These are phyloP conservation scores for Athene noctua DNA, from an alignment of 2,113 vertebrate species.

Conservation along the genomic window DNA sequence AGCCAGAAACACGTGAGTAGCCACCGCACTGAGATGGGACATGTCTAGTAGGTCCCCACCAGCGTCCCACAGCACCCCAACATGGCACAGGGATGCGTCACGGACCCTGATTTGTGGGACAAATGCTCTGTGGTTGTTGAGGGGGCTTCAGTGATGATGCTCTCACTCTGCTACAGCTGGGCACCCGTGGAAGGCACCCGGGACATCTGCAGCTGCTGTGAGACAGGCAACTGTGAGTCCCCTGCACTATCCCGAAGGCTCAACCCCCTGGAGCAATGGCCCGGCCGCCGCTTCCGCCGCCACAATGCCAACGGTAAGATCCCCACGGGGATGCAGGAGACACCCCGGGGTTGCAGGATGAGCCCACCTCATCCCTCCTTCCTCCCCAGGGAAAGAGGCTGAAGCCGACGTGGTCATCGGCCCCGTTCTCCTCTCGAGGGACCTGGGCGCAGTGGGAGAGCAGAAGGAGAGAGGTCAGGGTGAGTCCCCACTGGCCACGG, in stretches of 20 bases:
- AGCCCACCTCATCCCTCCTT: accelerated
- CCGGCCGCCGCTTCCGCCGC: not conserved
- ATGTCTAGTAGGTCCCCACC: not conserved
- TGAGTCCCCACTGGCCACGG: accelerated
- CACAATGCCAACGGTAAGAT: not conserved
- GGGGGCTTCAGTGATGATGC: accelerated
- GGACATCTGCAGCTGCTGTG: conserved; percentile 54
- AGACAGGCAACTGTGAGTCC: not conserved
- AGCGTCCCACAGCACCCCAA: accelerated
- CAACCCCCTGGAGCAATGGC: not conserved
- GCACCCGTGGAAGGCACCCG: conserved; percentile 16
- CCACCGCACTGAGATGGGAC: accelerated
- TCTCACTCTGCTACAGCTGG: not conserved
- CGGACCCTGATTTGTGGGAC: accelerated
- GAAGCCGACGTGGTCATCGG: conserved; percentile 24
- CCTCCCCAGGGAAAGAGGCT: not conserved
- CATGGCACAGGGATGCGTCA: accelerated
- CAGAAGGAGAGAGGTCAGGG: not conserved
- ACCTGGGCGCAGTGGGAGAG: accelerated
- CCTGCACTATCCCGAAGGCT: not conserved
- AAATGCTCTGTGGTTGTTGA: accelerated
- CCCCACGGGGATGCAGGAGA: accelerated
- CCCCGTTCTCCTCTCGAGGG: not conserved
- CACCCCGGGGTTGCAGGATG: accelerated
- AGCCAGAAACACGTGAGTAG: conserved; percentile 42